Conservation (phyloP, 2,797 vertebrate genomes). For the Siniperca undulata region DNA sequence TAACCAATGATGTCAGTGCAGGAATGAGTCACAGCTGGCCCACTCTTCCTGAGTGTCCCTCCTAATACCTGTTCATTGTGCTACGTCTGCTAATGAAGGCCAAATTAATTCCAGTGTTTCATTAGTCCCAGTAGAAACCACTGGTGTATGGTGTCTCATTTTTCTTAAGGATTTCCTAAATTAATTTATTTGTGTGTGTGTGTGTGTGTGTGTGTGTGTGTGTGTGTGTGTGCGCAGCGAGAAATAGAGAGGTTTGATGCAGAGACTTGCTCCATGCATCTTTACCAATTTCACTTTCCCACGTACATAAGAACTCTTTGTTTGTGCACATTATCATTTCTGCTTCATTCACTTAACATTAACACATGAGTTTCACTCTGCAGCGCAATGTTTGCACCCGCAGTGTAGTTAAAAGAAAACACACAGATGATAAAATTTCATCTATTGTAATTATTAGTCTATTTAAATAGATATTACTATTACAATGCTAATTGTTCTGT, state of each 20-base stretch:
- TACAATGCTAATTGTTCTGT: neutral
- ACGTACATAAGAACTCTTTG: neutral
- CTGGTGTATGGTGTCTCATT: neutral
- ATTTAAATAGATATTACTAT: neutral
- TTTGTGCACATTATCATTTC: neutral
- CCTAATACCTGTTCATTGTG: conserved; percentile 44
- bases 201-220: no score
- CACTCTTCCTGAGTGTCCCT: neutral
- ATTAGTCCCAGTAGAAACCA: conserved; percentile 13
- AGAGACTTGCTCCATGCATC: neutral
- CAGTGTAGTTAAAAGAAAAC: no score
- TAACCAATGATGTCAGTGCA: conserved; percentile 56
- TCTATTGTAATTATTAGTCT: neutral
- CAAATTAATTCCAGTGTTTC: conserved; percentile 34
- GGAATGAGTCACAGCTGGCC: conserved; percentile 60
- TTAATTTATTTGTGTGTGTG: neutral
- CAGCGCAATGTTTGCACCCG: neutral
- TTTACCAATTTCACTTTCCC: neutral
- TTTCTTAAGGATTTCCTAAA: conserved; percentile 5
- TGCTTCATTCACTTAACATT: neutral
- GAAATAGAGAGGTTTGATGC: neutral
- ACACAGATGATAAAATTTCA: neutral
- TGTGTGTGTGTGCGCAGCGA: neutral
- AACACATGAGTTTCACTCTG: neutral
- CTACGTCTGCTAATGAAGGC: conserved; percentile 45